These are phyloP conservation scores for Epirrhoe tristata DNA, from an alignment of 2,888 invertebrate species.

Conservation along the genomic window DNA sequence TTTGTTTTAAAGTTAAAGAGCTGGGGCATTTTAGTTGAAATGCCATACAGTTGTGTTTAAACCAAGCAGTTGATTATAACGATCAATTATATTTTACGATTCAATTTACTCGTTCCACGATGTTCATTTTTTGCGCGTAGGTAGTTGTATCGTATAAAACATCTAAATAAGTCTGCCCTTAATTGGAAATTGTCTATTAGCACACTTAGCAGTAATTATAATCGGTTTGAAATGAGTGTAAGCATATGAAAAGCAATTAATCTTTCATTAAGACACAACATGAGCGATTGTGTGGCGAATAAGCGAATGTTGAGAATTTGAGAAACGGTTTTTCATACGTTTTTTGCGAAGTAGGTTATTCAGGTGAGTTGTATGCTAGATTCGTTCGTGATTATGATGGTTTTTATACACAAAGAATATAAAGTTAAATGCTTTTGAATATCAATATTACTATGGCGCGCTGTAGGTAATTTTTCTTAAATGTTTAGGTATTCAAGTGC, in stretches of 20 bases:
- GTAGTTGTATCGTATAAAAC: constrained; percentile 59
- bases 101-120: constrained; percentile 53
- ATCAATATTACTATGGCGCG: no score
- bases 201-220: constrained; percentile 63
- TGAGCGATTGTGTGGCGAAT: constrained; percentile 11
- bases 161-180: constrained; percentile 48
- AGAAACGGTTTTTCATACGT: constrained; percentile 11
- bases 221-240: constrained; percentile 36
- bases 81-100: constrained; percentile 35
- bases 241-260: constrained; percentile 28
- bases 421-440: no score
- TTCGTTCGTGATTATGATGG: neutral
- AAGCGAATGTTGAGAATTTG: constrained; percentile 20
- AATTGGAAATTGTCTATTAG: constrained; percentile 67
- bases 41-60: neutral
- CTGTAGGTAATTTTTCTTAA: no score
- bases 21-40: no score
- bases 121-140: constrained; percentile 60
- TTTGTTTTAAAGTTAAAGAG: neutral
- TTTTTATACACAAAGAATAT: neutral
- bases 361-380: neutral
- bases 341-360: neutral
- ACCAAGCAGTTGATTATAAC: constrained; percentile 15
- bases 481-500: no score
- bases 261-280: constrained; percentile 26